phyloP scores from a whole-genome alignment of 2,113 vertebrate species.

The Tachysurus vachellii region DNA sequence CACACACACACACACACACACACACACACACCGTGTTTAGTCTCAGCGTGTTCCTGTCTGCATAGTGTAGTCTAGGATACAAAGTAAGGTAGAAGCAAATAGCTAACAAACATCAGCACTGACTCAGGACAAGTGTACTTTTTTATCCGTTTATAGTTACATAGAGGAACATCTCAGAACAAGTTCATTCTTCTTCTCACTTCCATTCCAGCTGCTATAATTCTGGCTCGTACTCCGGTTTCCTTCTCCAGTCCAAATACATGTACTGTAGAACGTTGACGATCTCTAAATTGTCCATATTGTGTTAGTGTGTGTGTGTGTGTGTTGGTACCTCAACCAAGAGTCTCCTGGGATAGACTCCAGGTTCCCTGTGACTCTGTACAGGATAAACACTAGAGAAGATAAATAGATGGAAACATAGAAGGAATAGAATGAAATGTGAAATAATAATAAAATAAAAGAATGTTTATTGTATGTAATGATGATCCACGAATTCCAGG shows the following conservation, averaged over 20 bases:
- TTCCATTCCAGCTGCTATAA: background rate
- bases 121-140: background rate
- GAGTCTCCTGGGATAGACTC: too few relatives aligned
- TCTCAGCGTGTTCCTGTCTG: background rate
- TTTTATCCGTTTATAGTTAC: background rate
- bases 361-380: too few relatives aligned
- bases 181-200: background rate
- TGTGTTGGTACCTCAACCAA: too few relatives aligned
- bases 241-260: background rate
- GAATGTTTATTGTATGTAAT: background rate
- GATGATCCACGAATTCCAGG: background rate
- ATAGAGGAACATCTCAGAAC: background rate
- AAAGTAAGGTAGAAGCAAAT: background rate
- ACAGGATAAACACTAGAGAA: background rate
- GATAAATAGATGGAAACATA: background rate
- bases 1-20: conserved; percentile 19
- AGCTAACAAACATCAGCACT: background rate
- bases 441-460: too few relatives aligned
- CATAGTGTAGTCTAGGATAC: background rate
- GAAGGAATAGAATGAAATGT: background rate
- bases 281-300: too few relatives aligned
- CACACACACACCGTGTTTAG: background rate
- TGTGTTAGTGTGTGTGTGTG: too few relatives aligned
- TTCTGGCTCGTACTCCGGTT: background rate
- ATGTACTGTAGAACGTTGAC: too few relatives aligned